Conservation (phyloP, 2,888 invertebrate species). For the Ganaspis brasiliensis region DNA sequence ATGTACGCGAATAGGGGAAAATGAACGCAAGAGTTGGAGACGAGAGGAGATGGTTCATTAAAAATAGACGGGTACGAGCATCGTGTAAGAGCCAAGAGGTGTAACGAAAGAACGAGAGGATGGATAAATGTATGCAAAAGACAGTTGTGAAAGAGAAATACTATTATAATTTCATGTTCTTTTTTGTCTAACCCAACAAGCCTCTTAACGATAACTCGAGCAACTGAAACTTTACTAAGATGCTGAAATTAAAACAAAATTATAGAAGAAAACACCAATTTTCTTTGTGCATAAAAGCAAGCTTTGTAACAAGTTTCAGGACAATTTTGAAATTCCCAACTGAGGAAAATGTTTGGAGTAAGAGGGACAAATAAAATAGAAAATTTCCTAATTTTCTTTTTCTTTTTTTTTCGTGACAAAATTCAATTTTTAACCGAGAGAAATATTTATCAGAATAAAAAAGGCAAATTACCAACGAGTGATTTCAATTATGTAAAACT, state of each 20-base stretch:
- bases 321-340: too few relatives aligned
- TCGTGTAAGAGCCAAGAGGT: slow-evolving; percentile 53
- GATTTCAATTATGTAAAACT: background rate
- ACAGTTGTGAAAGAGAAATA: slow-evolving; percentile 61
- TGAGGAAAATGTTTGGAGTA: too few relatives aligned
- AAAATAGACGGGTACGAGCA: slow-evolving; percentile 62
- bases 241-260: slow-evolving; percentile 42
- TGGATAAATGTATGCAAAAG: slow-evolving; percentile 60
- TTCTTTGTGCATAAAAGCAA: too few relatives aligned
- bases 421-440: too few relatives aligned
- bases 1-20: slow-evolving; percentile 41
- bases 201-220: slow-evolving; percentile 57
- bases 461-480: background rate
- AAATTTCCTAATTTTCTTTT: too few relatives aligned
- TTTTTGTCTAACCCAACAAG: slow-evolving; percentile 42
- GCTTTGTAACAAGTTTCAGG: too few relatives aligned
- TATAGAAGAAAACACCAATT: slow-evolving; percentile 1
- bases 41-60: slow-evolving; percentile 59
- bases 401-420: too few relatives aligned
- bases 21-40: slow-evolving; percentile 35
- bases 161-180: slow-evolving; percentile 59
- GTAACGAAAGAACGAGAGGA: slow-evolving; percentile 59
- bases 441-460: too few relatives aligned
- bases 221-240: slow-evolving; percentile 67
- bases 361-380: too few relatives aligned